Percentiles rank a stretch among this genome's conserved stretches.
Conservation (phyloP, 2,113 vertebrate species). For the Phylloscopus trochilus region DNA sequence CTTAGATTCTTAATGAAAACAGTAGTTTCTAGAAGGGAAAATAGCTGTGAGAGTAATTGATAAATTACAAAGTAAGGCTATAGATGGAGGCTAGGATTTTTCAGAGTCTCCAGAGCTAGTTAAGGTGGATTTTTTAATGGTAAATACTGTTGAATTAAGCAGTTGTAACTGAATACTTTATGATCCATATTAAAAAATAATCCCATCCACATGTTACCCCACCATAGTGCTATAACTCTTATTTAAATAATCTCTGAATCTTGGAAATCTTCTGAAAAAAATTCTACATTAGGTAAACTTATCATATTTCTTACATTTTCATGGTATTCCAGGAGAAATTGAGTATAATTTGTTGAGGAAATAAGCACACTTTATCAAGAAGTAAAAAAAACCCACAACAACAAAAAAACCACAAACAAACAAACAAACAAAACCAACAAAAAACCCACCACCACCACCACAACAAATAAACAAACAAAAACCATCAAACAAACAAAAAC, state of each 20-base stretch:
- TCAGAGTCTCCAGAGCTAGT: not conserved
- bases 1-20: not conserved
- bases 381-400: accelerated
- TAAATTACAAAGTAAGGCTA: constrained; percentile 6
- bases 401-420: not conserved
- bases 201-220: not conserved
- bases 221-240: not conserved
- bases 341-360: not conserved
- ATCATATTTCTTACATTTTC: not conserved
- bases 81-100: not conserved
- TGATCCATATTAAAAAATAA: constrained; percentile 30
- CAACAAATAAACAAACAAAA: not conserved
- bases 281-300: not conserved
- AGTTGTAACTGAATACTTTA: not conserved
- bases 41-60: not conserved
- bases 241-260: constrained; percentile 1
- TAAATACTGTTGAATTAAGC: not conserved
- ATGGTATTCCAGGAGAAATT: not conserved
- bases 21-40: not conserved
- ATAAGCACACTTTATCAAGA: not conserved
- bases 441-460: no score
- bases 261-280: constrained; percentile 2
- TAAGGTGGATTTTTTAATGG: not conserved
- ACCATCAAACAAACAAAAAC: no score
- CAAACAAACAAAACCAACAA: no score